A percentile compares a stretch with the other conserved stretches of the same genome.
Evolutionary conservation across 1,140 invertebrate genomes (phyloP).

Genomic region (Rhynchophorus ferrugineus): DNA sequence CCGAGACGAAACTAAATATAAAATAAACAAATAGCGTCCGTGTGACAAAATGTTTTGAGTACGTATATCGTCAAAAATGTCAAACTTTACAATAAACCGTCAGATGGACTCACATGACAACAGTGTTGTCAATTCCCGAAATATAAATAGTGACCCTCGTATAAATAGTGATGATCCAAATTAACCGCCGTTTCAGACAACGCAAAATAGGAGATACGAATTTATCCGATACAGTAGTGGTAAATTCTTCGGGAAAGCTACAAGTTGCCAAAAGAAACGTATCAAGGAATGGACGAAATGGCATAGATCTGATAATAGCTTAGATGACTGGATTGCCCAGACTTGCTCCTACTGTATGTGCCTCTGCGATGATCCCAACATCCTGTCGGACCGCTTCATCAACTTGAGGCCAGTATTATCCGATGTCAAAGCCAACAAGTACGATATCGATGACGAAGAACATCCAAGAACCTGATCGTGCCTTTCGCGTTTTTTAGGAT

Average conservation of each 20-base stretch:
- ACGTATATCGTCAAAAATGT: background rate
- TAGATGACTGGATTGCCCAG: conserved; percentile 60
- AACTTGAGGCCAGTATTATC: conserved; percentile 58
- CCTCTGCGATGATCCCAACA: conserved; percentile 66
- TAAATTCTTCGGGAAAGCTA: background rate
- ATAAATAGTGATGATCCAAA: background rate
- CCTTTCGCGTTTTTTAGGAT: conserved; percentile 46
- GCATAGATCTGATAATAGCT: too few relatives aligned
- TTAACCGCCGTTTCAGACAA: background rate
- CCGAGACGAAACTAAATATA: too few relatives aligned
- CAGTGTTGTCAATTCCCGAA: background rate
- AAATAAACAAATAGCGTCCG: too few relatives aligned
- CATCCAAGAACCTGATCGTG: background rate
- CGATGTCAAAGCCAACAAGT: conserved; percentile 48
- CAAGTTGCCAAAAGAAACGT: background rate
- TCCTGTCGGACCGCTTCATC: conserved; percentile 65
- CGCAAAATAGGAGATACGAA: background rate
- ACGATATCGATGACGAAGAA: conserved; percentile 30
- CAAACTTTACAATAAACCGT: background rate
- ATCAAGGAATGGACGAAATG: background rate
- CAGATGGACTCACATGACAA: conserved; percentile 26
- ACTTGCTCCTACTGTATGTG: conserved; percentile 85
- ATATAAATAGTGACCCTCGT: background rate
- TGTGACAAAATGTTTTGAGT: too few relatives aligned
- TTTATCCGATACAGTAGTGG: background rate